phyloP scores from a whole-genome alignment of 2,113 vertebrate species.

The Dunckerocampus dactyliophorus region DNA sequence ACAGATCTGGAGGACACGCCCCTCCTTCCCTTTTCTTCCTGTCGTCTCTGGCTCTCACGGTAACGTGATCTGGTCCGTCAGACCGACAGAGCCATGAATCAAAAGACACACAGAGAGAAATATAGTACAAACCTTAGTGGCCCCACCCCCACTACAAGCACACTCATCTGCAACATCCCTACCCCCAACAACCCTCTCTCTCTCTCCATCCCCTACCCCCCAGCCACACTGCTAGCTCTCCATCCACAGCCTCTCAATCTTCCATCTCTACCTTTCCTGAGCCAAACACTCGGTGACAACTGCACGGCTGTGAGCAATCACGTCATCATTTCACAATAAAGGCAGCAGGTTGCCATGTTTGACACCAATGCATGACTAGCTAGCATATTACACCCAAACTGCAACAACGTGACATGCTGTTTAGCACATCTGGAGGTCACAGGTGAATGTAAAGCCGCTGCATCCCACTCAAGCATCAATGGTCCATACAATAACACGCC shows the following conservation, averaged over 20 bases:
- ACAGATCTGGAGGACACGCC: constrained; percentile 20
- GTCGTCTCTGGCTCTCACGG: constrained; percentile 25
- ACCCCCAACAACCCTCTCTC: constrained; percentile 58
- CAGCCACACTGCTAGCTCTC: constrained; percentile 14
- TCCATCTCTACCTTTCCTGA: constrained; percentile 41
- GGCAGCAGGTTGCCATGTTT: constrained; percentile 3
- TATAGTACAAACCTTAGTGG: constrained; percentile 66
- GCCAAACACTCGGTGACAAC: constrained; percentile 34
- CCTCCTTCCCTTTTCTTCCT: constrained; percentile 18
- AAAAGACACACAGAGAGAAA: constrained; percentile 67
- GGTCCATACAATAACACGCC: not conserved
- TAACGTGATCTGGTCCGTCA: constrained; percentile 67
- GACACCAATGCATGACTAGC: not conserved
- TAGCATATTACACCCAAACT: not conserved
- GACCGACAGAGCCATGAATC: constrained; percentile 63
- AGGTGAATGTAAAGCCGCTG: constrained; percentile 6
- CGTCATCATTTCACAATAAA: constrained; percentile 1
- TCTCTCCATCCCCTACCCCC: constrained; percentile 14
- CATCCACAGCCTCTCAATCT: constrained; percentile 43
- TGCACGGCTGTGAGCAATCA: constrained; percentile 6
- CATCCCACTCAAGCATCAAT: not conserved
- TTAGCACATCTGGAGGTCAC: constrained; percentile 12
- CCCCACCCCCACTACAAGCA: constrained; percentile 64
- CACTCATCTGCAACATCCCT: constrained; percentile 59
- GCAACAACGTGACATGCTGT: not conserved